These are phyloP conservation scores for Syngnathus scovelli DNA, from an alignment of 2,113 vertebrate species.

Conservation along the genomic window DNA sequence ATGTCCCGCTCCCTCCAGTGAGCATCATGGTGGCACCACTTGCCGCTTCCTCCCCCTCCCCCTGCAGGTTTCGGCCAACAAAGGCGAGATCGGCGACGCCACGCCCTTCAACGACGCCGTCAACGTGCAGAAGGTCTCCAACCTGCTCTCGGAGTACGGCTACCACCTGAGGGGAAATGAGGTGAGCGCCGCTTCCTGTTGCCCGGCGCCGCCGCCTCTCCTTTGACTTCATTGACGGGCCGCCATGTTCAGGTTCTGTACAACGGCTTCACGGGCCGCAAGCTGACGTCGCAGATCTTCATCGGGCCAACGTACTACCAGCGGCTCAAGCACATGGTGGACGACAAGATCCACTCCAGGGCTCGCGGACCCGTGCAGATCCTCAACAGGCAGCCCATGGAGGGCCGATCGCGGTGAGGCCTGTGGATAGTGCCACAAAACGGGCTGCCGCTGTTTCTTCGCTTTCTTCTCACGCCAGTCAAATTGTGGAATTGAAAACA, in stretches of 20 bases:
- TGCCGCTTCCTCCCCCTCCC: not conserved
- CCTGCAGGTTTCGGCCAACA: slow-evolving; percentile 91
- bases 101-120: slow-evolving; percentile 98
- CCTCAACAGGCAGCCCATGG: slow-evolving; percentile 97
- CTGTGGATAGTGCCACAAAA: no score
- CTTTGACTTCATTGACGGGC: not conserved
- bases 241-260: slow-evolving; percentile 78
- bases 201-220: not conserved
- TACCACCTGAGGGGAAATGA: slow-evolving; percentile 98
- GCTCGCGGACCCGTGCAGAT: slow-evolving; percentile 97
- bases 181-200: slow-evolving; percentile 59
- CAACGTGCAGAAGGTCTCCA: slow-evolving; percentile 97
- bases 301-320: slow-evolving; percentile 97
- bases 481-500: no score
- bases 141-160: slow-evolving; percentile 92
- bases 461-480: no score
- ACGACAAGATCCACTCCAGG: slow-evolving; percentile 97
- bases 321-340: slow-evolving; percentile 97
- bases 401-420: slow-evolving; percentile 91
- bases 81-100: slow-evolving; percentile 97
- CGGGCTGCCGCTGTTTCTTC: no score
- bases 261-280: slow-evolving; percentile 96
- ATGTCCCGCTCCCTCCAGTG: no score
- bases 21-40: not conserved
- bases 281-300: slow-evolving; percentile 98